A percentile compares a stretch with the other conserved stretches of the same genome.
Evolutionary conservation across 2,888 invertebrate genomes (phyloP).

Genomic region (Candidula unifasciata): DNA sequence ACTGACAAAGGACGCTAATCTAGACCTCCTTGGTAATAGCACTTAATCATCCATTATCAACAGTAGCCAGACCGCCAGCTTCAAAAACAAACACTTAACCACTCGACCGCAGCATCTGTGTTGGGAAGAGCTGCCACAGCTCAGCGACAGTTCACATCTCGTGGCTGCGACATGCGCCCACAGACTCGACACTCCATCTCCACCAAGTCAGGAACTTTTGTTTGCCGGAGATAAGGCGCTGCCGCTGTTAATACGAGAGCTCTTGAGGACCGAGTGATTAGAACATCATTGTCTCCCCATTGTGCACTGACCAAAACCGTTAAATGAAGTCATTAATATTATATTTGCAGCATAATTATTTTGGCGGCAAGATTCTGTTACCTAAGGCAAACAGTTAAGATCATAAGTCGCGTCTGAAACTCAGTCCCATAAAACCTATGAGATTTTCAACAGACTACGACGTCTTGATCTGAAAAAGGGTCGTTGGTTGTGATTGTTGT

Average conservation of each 20-base stretch:
- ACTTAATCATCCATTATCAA: constrained; percentile 24
- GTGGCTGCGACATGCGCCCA: neutral
- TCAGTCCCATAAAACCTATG: neutral
- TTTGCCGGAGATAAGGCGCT: constrained; percentile 33
- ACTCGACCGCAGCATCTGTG: constrained; percentile 28
- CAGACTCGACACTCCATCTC: neutral
- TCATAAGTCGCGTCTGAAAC: neutral
- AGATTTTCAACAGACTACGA: neutral
- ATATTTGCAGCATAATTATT: constrained; percentile 20
- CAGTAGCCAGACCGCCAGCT: neutral
- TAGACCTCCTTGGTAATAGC: neutral
- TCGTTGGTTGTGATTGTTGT: too few relatives aligned
- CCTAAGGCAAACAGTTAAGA: too few relatives aligned
- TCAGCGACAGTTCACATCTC: neutral
- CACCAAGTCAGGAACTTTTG: constrained; percentile 18
- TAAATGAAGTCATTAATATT: constrained; percentile 46
- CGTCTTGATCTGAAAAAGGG: too few relatives aligned
- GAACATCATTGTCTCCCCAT: constrained; percentile 28
- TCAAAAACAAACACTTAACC: constrained; percentile 2
- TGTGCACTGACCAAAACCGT: neutral
- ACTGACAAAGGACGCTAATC: neutral
- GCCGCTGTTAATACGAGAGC: constrained; percentile 25
- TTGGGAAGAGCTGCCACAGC: constrained; percentile 19
- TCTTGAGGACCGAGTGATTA: constrained; percentile 43
- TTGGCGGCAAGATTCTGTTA: neutral